Percentiles rank a stretch among this genome's conserved stretches.
Conservation (phyloP, 2,797 vertebrate genomes). For the Aplochiton taeniatus region DNA sequence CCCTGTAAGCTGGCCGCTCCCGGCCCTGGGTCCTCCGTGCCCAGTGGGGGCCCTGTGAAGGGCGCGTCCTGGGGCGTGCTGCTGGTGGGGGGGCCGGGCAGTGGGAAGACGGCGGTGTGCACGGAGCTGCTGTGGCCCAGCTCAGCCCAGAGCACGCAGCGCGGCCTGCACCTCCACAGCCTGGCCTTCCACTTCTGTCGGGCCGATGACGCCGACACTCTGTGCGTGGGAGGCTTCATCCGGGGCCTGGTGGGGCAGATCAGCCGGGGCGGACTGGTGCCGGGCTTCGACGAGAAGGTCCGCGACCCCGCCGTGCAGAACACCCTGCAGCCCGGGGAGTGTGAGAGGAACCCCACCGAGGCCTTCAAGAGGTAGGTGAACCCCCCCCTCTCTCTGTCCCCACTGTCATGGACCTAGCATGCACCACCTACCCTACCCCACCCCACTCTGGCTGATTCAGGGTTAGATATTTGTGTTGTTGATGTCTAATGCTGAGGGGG, state of each 20-base stretch:
- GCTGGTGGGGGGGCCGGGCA: slow-evolving; percentile 93
- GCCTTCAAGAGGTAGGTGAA: slow-evolving; percentile 92
- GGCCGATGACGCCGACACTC: slow-evolving; percentile 91
- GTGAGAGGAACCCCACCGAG: slow-evolving; percentile 93
- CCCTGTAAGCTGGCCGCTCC: slow-evolving; percentile 70
- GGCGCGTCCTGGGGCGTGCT: slow-evolving; percentile 90
- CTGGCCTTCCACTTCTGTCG: slow-evolving; percentile 96
- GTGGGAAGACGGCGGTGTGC: slow-evolving; percentile 94
- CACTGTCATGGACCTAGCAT: too few species aligned
- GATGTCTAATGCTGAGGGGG: too few species aligned
- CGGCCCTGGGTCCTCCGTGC: slow-evolving; percentile 65
- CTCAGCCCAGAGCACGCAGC: slow-evolving; percentile 80
- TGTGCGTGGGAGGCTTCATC: slow-evolving; percentile 88
- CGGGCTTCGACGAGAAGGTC: slow-evolving; percentile 90
- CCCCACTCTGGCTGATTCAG: too few species aligned
- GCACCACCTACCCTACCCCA: slow-evolving; percentile 17
- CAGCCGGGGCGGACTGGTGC: slow-evolving; percentile 82
- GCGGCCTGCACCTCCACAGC: slow-evolving; percentile 86
- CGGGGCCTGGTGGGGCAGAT: slow-evolving; percentile 88
- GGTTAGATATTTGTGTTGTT: too few species aligned
- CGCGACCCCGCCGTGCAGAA: slow-evolving; percentile 86
- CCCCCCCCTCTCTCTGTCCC: slow-evolving; percentile 20
- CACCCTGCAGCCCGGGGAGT: slow-evolving; percentile 88
- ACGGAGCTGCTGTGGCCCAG: slow-evolving; percentile 95
- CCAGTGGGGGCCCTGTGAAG: slow-evolving; percentile 67